phyloP scores from a whole-genome alignment of 2,797 vertebrate genomes.

The Lophotriccus pileatus region DNA sequence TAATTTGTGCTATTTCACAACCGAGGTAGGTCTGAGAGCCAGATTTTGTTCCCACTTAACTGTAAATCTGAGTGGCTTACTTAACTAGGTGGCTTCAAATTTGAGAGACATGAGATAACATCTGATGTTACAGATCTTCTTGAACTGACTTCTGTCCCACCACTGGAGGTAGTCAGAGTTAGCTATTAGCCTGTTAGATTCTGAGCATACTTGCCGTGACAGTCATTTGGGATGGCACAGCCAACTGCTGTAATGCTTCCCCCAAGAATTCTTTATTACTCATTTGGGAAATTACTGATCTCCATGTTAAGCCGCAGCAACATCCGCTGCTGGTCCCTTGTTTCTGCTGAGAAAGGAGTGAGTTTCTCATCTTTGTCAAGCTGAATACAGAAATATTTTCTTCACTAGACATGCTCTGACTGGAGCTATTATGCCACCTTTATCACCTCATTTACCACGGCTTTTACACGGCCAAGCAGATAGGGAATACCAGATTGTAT shows the following conservation, averaged over 20 bases:
- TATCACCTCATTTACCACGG: neutral
- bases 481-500: neutral
- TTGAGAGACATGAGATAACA: neutral
- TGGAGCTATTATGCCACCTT: neutral
- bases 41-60: neutral
- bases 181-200: neutral
- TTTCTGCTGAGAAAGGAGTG: neutral
- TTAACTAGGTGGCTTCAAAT: neutral
- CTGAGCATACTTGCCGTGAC: neutral
- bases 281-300: neutral
- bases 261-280: slow-evolving; percentile 25
- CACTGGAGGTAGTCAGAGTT: neutral
- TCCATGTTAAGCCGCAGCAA: neutral
- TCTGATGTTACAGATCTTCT: neutral
- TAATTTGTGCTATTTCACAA: neutral
- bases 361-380: neutral
- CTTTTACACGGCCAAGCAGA: neutral
- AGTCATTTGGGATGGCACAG: slow-evolving; percentile 35
- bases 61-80: neutral
- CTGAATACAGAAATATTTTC: neutral
- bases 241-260: slow-evolving; percentile 23
- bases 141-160: neutral
- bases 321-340: neutral
- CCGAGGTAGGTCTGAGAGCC: neutral
- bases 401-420: neutral